phyloP scores from a whole-genome alignment of 2,888 invertebrate genomes.

The Eupsilia transversa region DNA sequence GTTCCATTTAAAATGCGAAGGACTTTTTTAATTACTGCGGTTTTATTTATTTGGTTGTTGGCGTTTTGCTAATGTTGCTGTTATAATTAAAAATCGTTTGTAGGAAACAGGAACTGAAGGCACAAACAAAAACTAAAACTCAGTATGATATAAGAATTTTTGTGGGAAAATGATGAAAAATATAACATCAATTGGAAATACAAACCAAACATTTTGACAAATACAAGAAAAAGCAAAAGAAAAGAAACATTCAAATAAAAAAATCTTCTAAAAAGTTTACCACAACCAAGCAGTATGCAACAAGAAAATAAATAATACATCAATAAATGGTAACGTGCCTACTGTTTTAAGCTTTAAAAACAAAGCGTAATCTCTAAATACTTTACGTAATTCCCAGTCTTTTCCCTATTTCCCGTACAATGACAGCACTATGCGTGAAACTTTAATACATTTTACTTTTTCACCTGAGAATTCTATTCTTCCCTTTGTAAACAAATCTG shows the following conservation, averaged over 20 bases:
- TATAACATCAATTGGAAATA: too few species aligned
- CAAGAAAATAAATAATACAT: background rate
- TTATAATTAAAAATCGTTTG: slow-evolving; percentile 23
- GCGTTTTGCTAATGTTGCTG: slow-evolving; percentile 12
- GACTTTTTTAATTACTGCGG: slow-evolving; percentile 45
- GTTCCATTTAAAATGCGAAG: slow-evolving; percentile 34
- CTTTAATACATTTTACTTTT: slow-evolving; percentile 6
- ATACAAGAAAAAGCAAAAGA: too few species aligned
- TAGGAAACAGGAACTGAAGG: background rate
- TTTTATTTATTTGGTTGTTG: slow-evolving; percentile 27
- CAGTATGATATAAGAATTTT: too few species aligned
- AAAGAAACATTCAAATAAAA: too few species aligned
- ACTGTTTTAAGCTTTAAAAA: background rate
- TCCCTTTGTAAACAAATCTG: slow-evolving; percentile 9
- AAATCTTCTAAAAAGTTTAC: too few species aligned
- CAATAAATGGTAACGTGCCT: background rate
- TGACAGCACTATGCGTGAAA: slow-evolving; percentile 4
- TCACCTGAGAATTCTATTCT: slow-evolving; percentile 20
- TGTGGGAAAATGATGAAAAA: too few species aligned
- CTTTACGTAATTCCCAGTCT: background rate
- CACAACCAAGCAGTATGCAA: too few species aligned
- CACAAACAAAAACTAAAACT: too few species aligned
- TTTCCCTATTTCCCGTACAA: background rate
- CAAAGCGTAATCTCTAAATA: background rate
- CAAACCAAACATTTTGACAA: too few species aligned